phyloP scores from a whole-genome alignment of 2,888 invertebrate species.

The Leptothorax acervorum region DNA sequence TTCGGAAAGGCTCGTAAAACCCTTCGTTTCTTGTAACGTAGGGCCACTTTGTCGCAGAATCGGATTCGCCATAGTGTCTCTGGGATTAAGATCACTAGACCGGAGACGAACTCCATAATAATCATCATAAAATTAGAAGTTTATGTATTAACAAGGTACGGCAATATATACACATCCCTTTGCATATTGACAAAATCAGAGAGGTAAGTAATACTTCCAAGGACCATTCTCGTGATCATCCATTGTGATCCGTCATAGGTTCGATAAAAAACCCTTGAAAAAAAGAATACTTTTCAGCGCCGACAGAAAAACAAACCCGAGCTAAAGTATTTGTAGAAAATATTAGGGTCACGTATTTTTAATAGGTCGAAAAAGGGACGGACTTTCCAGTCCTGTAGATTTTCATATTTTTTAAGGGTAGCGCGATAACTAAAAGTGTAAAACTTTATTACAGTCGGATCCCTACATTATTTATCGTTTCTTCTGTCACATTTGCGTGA shows the following conservation, averaged over 20 bases:
- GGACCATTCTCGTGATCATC: constrained; percentile 74
- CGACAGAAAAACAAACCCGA: neutral
- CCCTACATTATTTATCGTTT: neutral
- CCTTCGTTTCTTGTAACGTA: constrained; percentile 68
- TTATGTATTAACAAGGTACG: constrained; percentile 55
- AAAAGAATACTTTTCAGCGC: neutral
- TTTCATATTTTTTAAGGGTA: neutral
- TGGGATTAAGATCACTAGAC: constrained; percentile 72
- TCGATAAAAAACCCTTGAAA: constrained; percentile 76
- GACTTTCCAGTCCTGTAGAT: neutral
- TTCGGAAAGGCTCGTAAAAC: constrained; percentile 63
- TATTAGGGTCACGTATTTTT: neutral
- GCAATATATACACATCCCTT: neutral
- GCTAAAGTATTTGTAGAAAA: neutral
- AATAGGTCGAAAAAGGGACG: neutral
- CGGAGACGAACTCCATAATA: constrained; percentile 62
- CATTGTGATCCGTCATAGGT: constrained; percentile 78
- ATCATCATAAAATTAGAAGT: constrained; percentile 80
- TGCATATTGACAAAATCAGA: neutral
- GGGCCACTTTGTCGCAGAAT: constrained; percentile 65
- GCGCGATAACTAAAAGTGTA: neutral
- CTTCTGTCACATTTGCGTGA: constrained; percentile 9
- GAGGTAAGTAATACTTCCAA: neutral
- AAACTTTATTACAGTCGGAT: neutral
- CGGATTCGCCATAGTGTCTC: constrained; percentile 65